Evolutionary conservation across 2,797 vertebrate genomes (phyloP).

Genomic region (Malacoraja senta): DNA sequence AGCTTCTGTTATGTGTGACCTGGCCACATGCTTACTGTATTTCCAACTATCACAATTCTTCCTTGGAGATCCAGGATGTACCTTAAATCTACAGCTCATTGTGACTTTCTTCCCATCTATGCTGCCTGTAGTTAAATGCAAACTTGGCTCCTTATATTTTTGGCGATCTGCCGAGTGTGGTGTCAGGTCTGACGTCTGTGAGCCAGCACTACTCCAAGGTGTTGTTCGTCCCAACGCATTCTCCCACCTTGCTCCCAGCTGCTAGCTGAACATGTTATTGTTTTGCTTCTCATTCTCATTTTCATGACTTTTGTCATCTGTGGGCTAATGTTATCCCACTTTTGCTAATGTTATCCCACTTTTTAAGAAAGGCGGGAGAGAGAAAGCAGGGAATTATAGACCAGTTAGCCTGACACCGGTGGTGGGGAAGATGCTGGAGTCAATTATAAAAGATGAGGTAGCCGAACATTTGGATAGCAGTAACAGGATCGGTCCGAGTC

Average conservation of each 20-base stretch:
- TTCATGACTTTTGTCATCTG: background rate
- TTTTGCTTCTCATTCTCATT: background rate
- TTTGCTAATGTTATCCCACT: too few species aligned
- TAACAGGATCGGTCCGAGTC: too few species aligned
- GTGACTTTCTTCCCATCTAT: background rate
- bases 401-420: too few species aligned
- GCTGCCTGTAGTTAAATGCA: background rate
- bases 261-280: background rate
- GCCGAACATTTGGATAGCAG: too few species aligned
- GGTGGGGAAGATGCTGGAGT: too few species aligned
- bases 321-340: too few species aligned
- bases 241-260: background rate
- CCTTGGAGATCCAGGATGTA: background rate
- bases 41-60: background rate
- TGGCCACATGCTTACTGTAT: background rate
- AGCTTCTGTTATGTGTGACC: background rate
- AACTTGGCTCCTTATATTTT: background rate
- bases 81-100: background rate
- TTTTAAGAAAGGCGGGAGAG: too few species aligned
- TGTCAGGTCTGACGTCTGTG: background rate
- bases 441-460: too few species aligned
- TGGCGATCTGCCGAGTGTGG: background rate
- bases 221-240: background rate
- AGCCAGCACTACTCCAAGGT: background rate
- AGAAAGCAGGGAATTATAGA: too few species aligned